These are phyloP conservation scores for Eunapius fragilis DNA, from an alignment of 37 sponge, comb jelly and placozoan species.

Conservation along the genomic window DNA sequence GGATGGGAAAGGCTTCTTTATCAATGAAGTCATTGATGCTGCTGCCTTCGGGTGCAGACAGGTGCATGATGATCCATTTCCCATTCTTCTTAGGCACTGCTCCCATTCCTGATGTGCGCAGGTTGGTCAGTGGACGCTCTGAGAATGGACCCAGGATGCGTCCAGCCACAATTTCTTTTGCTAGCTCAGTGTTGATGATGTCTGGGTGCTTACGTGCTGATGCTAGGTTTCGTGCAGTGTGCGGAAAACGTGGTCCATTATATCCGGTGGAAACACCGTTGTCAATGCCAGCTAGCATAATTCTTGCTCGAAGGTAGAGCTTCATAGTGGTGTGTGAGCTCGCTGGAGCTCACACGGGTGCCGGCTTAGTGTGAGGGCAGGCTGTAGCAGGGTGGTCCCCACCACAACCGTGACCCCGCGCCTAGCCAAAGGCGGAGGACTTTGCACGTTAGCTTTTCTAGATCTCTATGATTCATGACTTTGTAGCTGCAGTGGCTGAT, in stretches of 20 bases:
- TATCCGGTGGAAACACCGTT: conserved; percentile 29
- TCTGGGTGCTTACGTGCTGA: conserved; percentile 28
- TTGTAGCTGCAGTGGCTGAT: neutral
- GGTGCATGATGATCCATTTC: conserved; percentile 49
- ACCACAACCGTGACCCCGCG: conserved; percentile 16
- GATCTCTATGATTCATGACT: neutral
- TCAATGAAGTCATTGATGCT: conserved; percentile 47
- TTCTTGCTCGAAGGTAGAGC: conserved; percentile 19
- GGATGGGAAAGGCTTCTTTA: conserved; percentile 9
- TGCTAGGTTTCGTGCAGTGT: conserved; percentile 1
- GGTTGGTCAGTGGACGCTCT: conserved; percentile 10
- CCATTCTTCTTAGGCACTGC: conserved; percentile 48
- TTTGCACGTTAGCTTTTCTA: neutral
- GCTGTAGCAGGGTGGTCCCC: conserved; percentile 26
- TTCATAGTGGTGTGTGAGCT: conserved; percentile 21
- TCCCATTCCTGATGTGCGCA: conserved; percentile 30
- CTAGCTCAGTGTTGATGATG: conserved; percentile 7
- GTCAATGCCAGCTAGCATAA: conserved; percentile 4
- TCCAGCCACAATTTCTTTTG: conserved; percentile 14
- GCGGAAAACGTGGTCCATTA: conserved; percentile 9
- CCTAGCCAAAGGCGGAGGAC: neutral
- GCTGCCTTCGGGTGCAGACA: conserved; percentile 41
- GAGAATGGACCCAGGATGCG: conserved; percentile 32
- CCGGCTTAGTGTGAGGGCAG: conserved; percentile 9
- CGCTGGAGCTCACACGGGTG: conserved; percentile 1